A percentile compares a stretch with the other conserved stretches of the same genome.
Evolutionary conservation across 2,797 vertebrate genomes (phyloP).

Genomic region (Pagetopsis macropterus): DNA sequence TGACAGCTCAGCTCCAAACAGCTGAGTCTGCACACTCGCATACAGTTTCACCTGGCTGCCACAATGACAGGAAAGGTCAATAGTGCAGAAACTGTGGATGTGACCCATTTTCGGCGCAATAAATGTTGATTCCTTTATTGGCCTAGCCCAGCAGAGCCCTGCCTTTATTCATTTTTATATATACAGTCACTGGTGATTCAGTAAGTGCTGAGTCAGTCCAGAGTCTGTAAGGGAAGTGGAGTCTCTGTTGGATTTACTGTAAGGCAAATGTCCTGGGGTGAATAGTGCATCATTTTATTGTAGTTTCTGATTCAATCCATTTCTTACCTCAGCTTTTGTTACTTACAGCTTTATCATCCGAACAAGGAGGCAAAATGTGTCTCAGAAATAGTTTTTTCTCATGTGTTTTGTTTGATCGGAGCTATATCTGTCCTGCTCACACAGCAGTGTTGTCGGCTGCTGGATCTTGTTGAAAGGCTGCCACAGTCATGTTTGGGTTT

Average conservation of each 20-base stretch:
- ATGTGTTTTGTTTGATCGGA: constrained; percentile 34
- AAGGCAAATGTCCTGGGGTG: constrained; percentile 19
- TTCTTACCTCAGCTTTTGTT: constrained; percentile 34
- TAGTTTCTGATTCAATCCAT: neutral
- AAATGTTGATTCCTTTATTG: constrained; percentile 33
- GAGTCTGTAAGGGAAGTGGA: constrained; percentile 28
- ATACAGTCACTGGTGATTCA: constrained; percentile 18
- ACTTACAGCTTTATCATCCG: constrained; percentile 20
- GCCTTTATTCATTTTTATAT: neutral
- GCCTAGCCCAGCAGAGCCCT: constrained; percentile 33
- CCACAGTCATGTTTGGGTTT: constrained; percentile 36
- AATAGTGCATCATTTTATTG: neutral
- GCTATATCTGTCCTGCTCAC: constrained; percentile 59
- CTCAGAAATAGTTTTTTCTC: constrained; percentile 48
- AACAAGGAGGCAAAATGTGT: constrained; percentile 28
- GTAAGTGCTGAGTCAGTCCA: constrained; percentile 48
- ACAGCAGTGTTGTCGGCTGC: constrained; percentile 33
- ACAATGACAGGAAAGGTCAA: constrained; percentile 14
- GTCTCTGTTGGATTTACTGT: constrained; percentile 50
- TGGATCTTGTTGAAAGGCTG: constrained; percentile 46
- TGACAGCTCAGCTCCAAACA: constrained; percentile 9
- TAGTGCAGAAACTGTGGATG: constrained; percentile 10
- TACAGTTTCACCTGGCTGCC: constrained; percentile 14
- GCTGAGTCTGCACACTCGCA: constrained; percentile 30
- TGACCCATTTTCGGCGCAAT: constrained; percentile 35